A percentile compares a stretch with the other conserved stretches of the same genome.
phyloP scores from a whole-genome alignment of 2,888 invertebrate genomes.

The Onchidella celtica region DNA sequence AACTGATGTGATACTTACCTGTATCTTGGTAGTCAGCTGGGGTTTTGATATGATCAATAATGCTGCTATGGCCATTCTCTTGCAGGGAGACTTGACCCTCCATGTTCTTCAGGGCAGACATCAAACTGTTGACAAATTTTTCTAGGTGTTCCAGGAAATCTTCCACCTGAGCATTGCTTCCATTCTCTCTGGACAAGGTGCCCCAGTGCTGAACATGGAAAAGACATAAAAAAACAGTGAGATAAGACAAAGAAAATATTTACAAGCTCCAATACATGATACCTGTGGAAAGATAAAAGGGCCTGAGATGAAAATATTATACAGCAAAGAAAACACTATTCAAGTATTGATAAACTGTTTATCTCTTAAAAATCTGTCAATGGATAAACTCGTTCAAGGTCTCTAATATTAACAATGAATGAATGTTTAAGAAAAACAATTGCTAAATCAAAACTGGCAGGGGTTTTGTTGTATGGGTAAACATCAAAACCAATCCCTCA shows the following conservation, averaged over 20 bases:
- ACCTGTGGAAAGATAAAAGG: too few relatives aligned
- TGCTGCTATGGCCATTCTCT: conserved; percentile 74
- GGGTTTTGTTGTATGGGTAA: too few relatives aligned
- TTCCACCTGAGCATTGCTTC: conserved; percentile 73
- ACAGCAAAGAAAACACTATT: too few relatives aligned
- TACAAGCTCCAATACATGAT: too few relatives aligned
- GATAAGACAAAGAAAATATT: neutral
- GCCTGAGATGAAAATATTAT: too few relatives aligned
- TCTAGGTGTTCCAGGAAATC: conserved; percentile 79
- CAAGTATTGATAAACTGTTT: too few relatives aligned
- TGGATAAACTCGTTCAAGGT: too few relatives aligned
- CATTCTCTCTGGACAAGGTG: conserved; percentile 64
- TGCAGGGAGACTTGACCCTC: conserved; percentile 78
- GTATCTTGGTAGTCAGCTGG: conserved; percentile 78
- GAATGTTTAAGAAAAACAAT: too few relatives aligned
- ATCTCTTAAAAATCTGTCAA: too few relatives aligned
- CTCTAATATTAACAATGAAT: too few relatives aligned
- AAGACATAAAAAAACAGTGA: neutral
- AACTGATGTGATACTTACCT: conserved; percentile 67
- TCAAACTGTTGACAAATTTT: conserved; percentile 77
- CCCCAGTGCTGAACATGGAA: conserved; percentile 75
- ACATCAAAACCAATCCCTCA: too few relatives aligned
- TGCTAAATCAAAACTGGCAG: too few relatives aligned
- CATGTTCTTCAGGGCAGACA: conserved; percentile 77
- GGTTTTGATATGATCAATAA: conserved; percentile 75